Base-by-base conservation (phyloP, 92 coral and sea anemone species). In the Pocillopora meandrina region DNA sequence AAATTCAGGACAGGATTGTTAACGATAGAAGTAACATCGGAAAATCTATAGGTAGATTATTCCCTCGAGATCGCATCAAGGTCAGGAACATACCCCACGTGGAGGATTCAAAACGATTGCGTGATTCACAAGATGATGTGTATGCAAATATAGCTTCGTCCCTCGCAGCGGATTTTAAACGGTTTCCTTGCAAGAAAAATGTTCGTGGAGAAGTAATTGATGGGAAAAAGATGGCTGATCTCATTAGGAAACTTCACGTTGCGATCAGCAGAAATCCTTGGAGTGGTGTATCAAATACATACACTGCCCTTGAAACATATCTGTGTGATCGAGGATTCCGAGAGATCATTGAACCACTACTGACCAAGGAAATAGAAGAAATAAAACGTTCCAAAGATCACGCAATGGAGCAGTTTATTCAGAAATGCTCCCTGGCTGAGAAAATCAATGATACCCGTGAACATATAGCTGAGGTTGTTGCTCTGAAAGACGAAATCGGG, bases 221-320 rank as follows among this genome's bases (percentile, higher is more conserved):
- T 79, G 74, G 84, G 5, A 79, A 68, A 65, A 56, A 64, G 64
- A 35, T 79, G 23, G 63, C 84, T 66, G 84, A 79, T 19, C 62
- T 79, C 31, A 74, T 74, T 2, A 2, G 3, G 1, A 78, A 26
- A 3, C 75, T 79, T 21, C 73, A 49, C 7, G 47, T 5, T 12
- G 55, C 64, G 19, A 65, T 79, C 10, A 79, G 66, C 21, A 35
- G 18, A 12, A 79, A 79, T 66, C 52, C 47, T 5, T 79, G 84
- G 84, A 23, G 14, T 9, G 82, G 60, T 18, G 34, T 78, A 61
- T 61, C 70, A 6, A 65, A 34, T 49, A 3, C 82, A 10, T 61
- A 78, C 72, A 36, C 63, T 17, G 71, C 35, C 15, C 36, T 75
- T 20, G 79, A 75, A 75, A 75, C 61, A 16, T 4, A 75, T 17